These are phyloP conservation scores for Florisuga fusca DNA, from an alignment of 2,797 vertebrate species.

Conservation along the genomic window DNA sequence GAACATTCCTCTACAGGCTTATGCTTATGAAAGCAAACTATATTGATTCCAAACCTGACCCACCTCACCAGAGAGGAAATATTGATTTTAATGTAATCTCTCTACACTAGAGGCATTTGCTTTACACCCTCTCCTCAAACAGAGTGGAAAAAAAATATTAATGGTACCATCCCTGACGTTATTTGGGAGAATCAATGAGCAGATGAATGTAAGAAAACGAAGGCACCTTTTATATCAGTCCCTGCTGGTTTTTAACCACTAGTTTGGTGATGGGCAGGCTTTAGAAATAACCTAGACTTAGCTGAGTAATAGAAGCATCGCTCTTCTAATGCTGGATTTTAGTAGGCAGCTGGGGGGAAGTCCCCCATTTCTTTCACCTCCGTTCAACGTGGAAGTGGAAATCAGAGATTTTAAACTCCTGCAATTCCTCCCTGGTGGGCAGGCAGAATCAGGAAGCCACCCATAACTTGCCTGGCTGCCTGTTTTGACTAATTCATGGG, in stretches of 20 bases:
- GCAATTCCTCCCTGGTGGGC: not conserved
- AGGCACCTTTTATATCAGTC: not conserved
- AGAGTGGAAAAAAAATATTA: not conserved
- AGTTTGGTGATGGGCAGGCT: not conserved
- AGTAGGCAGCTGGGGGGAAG: not conserved
- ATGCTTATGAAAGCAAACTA: slow-evolving; percentile 11
- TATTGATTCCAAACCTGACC: slow-evolving; percentile 9
- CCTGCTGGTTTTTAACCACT: not conserved
- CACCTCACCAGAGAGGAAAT: slow-evolving; percentile 33
- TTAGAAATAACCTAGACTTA: not conserved
- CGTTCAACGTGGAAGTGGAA: not conserved
- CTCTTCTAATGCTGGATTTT: not conserved
- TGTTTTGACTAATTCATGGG: not conserved
- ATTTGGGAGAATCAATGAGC: not conserved
- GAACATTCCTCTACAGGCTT: slow-evolving; percentile 13
- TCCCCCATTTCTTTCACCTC: not conserved
- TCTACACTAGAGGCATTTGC: not conserved
- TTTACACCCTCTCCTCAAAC: slow-evolving; percentile 22
- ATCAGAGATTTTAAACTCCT: not conserved
- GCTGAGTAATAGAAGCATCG: not conserved
- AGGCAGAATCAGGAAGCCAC: not conserved
- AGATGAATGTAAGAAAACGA: not conserved
- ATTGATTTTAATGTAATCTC: slow-evolving; percentile 21
- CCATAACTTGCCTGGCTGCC: not conserved
- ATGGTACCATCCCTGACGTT: not conserved